Conservation (phyloP, 1,140 invertebrate species). For the Aphidius gifuensis region DNA sequence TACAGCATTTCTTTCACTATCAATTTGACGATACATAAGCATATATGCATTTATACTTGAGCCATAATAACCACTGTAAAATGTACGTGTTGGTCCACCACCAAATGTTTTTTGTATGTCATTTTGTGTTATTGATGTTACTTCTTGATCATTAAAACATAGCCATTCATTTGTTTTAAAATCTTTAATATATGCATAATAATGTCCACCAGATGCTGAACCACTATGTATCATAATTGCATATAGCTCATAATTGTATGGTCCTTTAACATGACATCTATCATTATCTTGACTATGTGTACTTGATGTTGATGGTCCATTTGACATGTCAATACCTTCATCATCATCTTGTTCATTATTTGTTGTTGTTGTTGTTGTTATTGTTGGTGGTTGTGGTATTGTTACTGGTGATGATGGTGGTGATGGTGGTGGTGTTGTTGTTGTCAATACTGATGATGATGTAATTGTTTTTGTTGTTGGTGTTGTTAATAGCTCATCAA, state of each 20-base stretch:
- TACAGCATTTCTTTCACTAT: constrained; percentile 66
- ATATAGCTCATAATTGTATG: constrained; percentile 84
- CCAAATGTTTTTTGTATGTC: constrained; percentile 86
- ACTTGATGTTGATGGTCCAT: constrained; percentile 42
- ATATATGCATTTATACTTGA: constrained; percentile 92
- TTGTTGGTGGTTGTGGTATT: no score
- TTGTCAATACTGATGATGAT: constrained; percentile 24
- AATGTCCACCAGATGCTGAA: constrained; percentile 87
- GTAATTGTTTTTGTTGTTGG: not conserved
- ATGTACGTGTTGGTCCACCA: constrained; percentile 66
- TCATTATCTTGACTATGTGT: constrained; percentile 52
- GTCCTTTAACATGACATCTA: constrained; percentile 59
- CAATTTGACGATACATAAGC: constrained; percentile 87
- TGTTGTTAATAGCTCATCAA: constrained; percentile 61
- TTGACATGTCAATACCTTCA: constrained; percentile 65
- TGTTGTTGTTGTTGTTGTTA: constrained; percentile 30
- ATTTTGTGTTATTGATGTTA: constrained; percentile 69
- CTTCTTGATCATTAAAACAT: constrained; percentile 80
- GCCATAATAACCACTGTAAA: constrained; percentile 72
- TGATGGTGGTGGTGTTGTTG: constrained; percentile 24
- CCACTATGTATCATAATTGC: constrained; percentile 94
- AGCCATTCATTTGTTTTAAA: constrained; percentile 74
- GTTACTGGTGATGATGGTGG: constrained; percentile 46
- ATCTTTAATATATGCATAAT: constrained; percentile 92
- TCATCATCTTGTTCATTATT: constrained; percentile 52